Conservation (phyloP, 2,888 invertebrate species). For the Dryococelus australis region DNA sequence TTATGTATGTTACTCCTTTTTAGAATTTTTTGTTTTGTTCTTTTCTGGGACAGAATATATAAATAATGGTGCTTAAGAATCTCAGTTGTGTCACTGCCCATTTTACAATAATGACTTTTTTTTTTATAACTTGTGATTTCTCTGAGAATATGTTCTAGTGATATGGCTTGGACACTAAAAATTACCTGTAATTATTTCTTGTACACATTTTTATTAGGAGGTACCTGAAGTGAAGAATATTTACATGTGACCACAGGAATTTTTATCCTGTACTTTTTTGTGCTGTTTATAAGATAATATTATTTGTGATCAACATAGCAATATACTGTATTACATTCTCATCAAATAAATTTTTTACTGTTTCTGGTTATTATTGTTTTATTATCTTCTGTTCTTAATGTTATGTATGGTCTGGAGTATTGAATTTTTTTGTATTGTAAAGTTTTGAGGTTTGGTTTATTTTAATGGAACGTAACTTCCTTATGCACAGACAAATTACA, state of each 20-base stretch:
- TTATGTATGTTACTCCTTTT: too few species aligned
- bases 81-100: neutral
- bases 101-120: neutral
- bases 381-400: too few species aligned
- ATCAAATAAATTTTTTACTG: neutral
- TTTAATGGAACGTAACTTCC: too few species aligned
- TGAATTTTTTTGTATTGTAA: too few species aligned
- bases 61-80: neutral
- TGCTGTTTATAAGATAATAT: neutral
- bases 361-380: neutral
- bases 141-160: neutral
- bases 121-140: neutral
- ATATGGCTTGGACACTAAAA: too few species aligned
- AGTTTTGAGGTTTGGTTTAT: too few species aligned
- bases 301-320: neutral
- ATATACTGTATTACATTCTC: neutral
- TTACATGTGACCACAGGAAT: too few species aligned
- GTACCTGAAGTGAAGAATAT: neutral
- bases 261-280: neutral
- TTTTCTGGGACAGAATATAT: too few species aligned
- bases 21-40: too few species aligned
- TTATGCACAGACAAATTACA: too few species aligned
- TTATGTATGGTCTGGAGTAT: too few species aligned
- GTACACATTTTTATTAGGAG: neutral
- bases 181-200: neutral